A percentile compares a stretch with the other conserved stretches of the same genome.
Conservation (phyloP, 2,797 vertebrate genomes). For the Gymnocypris eckloni region DNA sequence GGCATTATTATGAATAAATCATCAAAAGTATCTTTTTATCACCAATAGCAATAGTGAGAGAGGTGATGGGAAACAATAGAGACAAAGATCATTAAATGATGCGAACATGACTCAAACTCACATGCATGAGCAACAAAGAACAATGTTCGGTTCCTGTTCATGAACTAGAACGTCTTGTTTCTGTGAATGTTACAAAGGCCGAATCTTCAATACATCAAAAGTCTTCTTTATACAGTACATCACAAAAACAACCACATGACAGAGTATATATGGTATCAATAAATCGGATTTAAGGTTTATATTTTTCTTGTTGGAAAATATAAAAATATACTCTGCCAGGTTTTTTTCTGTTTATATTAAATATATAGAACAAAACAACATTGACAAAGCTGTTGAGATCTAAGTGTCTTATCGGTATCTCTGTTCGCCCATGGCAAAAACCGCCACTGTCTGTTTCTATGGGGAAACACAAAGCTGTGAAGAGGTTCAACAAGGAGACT, state of each 20-base stretch:
- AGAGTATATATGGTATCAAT: not conserved
- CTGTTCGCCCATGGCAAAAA: no score
- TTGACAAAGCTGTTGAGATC: not conserved
- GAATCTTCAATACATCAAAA: not conserved
- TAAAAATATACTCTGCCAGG: not conserved
- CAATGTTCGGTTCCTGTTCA: not conserved
- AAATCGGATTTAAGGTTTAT: not conserved
- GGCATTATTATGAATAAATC: not conserved
- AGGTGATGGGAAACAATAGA: not conserved
- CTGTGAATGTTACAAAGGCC: not conserved
- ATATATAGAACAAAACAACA: not conserved
- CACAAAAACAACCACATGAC: not conserved
- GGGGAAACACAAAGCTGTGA: not conserved
- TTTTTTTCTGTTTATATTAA: not conserved
- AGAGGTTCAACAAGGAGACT: not conserved
- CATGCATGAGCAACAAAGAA: not conserved
- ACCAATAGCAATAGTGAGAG: not conserved
- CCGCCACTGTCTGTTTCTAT: not conserved
- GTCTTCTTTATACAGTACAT: not conserved
- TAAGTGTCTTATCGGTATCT: no score
- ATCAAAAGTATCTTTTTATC: not conserved
- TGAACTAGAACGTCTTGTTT: not conserved
- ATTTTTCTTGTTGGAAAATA: not conserved
- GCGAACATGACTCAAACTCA: not conserved
- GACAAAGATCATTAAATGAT: not conserved